These are phyloP conservation scores for Choloepus didactylus DNA, from an alignment of 2,797 vertebrate genomes.

Conservation along the genomic window DNA sequence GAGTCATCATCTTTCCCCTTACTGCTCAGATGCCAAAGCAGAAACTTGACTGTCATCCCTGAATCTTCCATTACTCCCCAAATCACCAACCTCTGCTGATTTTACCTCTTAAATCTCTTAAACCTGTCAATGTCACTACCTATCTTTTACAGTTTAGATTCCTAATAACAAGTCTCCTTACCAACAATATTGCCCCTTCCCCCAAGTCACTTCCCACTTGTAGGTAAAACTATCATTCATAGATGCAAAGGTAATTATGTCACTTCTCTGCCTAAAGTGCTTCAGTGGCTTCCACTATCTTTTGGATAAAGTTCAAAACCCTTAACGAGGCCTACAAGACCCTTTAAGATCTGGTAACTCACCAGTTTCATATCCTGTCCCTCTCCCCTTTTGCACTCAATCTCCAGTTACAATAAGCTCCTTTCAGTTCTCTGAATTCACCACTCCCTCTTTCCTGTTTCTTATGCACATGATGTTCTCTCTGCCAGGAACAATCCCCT, in stretches of 20 bases:
- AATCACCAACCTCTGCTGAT: background rate
- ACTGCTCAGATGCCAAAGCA: slow-evolving; percentile 19
- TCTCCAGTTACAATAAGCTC: slow-evolving; percentile 56
- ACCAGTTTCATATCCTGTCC: slow-evolving; percentile 57
- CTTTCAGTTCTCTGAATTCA: slow-evolving; percentile 48
- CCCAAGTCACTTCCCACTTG: background rate
- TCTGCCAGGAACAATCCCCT: slow-evolving; percentile 3
- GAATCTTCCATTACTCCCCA: background rate
- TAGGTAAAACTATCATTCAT: background rate
- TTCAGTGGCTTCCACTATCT: background rate
- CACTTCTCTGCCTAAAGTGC: slow-evolving; percentile 37
- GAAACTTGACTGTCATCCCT: background rate
- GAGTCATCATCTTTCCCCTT: background rate
- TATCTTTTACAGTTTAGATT: background rate
- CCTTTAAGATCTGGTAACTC: slow-evolving; percentile 37
- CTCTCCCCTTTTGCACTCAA: slow-evolving; percentile 9
- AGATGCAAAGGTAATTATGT: background rate
- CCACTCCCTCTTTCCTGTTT: slow-evolving; percentile 1
- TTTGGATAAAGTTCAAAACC: slow-evolving; percentile 48
- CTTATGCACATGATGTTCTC: slow-evolving; percentile 59
- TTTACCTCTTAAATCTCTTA: background rate
- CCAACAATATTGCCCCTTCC: background rate
- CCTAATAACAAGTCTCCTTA: background rate
- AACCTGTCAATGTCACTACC: background rate
- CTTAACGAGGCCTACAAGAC: background rate